Conservation (phyloP, 2,888 invertebrate genomes). For the Schizaphis graminum region DNA sequence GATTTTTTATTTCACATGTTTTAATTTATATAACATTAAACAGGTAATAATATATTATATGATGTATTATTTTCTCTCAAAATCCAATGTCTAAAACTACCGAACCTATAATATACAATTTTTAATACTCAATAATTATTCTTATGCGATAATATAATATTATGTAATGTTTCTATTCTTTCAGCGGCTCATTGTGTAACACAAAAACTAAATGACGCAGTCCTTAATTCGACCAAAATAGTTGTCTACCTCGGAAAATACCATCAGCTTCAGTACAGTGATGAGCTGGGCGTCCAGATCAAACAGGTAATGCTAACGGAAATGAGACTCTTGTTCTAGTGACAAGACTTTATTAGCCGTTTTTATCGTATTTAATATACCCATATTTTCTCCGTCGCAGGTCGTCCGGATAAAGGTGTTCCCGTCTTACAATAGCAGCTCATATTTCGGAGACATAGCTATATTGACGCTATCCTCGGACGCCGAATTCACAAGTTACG, state of each 20-base stretch:
- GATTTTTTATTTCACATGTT: neutral
- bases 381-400: conserved; percentile 67
- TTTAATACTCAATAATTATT: neutral
- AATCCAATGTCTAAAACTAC: neutral
- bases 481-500: conserved; percentile 74
- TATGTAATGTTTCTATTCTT: neutral
- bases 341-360: neutral
- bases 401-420: conserved; percentile 74
- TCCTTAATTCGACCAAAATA: conserved; percentile 70
- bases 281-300: conserved; percentile 70
- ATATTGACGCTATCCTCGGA: conserved; percentile 74
- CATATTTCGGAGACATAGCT: conserved; percentile 75
- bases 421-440: conserved; percentile 75
- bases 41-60: neutral
- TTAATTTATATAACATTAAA: neutral
- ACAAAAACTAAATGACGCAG: conserved; percentile 68
- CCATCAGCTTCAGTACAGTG: conserved; percentile 70
- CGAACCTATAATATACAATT: neutral
- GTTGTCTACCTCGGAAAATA: conserved; percentile 71
- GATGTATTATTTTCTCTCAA: neutral
- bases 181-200: conserved; percentile 78
- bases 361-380: neutral
- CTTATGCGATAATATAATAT: neutral
- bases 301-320: conserved; percentile 68
- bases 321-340: neutral